Evolutionary conservation across 2,888 invertebrate species (phyloP), one percentile per base, ranked within the genome.

Genomic region (Scaptomyza tumidula): DNA sequence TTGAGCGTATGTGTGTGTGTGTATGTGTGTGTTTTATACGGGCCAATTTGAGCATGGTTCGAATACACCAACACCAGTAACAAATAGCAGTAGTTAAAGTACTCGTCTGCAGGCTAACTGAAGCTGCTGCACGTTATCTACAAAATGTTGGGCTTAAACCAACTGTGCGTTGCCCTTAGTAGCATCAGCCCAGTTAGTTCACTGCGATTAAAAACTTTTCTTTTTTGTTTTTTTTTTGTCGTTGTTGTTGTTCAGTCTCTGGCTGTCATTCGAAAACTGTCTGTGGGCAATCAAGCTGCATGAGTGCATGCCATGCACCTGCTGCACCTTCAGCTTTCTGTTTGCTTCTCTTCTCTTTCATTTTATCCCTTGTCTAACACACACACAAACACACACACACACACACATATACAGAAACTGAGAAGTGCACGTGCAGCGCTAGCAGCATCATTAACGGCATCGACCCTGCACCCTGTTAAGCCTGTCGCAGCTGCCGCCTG

Each of bases 261-360:
- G 67, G 62, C 56, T 69, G 83, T 69, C 83, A 80, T 80, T 80
- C 77, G 68, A 60, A 72, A 71, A 71, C 65, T 79, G 71, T 75
- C 78, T 77, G 78, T 75, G 87, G 84, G 73, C 84, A 88, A 85
- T 88, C 85, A 86, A 86, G 81, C 85, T 88, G 84, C 84, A 84
- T 84, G 86, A 88, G 78, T 88, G 88, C 88, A 64, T 82, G 63
- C 61, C 62, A 39, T 71, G 65, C 52, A 39, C 68, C 67, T 81
- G 67, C 62, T 61, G 49, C 75, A 58, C 58, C 68, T 66, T 6
- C 29, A 16, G 16, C 39, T 27, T 45, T 24, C 27, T n/a, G n/a
- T 37, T 24, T 43, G 43, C 14, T 29, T 19, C 56, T 43, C 37
- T 31, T 27, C 16, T 16, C 50, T 29, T 43, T 48, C 65, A 57